Evolutionary conservation across 2,113 vertebrate species (phyloP).

Genomic region (Anser brachyrhynchus): DNA sequence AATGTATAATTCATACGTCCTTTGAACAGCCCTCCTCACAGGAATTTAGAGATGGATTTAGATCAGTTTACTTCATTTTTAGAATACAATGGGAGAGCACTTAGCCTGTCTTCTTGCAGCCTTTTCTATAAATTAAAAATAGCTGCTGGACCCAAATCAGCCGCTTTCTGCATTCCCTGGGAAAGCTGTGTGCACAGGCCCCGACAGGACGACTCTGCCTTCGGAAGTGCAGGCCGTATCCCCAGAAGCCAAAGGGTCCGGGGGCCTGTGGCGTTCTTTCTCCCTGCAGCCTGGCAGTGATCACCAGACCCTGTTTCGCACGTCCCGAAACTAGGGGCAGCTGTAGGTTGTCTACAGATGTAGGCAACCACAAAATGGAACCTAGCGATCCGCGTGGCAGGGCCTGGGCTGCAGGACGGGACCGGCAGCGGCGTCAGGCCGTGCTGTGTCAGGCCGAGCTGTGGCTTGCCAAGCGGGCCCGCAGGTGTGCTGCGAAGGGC

Average conservation of each 20-base stretch:
- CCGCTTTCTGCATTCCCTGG: slow-evolving; percentile 4
- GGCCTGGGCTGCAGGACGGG: neutral
- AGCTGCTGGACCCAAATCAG: slow-evolving; percentile 14
- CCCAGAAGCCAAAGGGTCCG: neutral
- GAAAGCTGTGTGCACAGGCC: neutral
- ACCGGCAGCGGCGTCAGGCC: neutral
- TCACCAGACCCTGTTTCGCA: neutral
- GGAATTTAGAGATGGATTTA: slow-evolving; percentile 58
- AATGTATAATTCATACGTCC: slow-evolving; percentile 58
- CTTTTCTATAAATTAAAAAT: slow-evolving; percentile 55
- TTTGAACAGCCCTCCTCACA: slow-evolving; percentile 34
- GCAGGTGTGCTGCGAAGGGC: neutral
- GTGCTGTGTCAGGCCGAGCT: neutral
- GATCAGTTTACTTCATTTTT: slow-evolving; percentile 51
- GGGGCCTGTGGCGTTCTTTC: neutral
- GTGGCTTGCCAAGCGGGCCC: neutral
- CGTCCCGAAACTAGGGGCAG: neutral
- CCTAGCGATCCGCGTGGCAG: rapidly evolving
- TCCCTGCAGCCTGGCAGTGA: neutral
- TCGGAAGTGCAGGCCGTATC: neutral
- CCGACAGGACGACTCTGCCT: neutral
- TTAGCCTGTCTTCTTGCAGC: slow-evolving; percentile 31
- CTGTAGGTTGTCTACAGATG: neutral
- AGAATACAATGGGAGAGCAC: slow-evolving; percentile 38
- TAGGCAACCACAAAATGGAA: neutral